phyloP scores from a whole-genome alignment of 2,888 invertebrate species.

The Cephalotes varians region DNA sequence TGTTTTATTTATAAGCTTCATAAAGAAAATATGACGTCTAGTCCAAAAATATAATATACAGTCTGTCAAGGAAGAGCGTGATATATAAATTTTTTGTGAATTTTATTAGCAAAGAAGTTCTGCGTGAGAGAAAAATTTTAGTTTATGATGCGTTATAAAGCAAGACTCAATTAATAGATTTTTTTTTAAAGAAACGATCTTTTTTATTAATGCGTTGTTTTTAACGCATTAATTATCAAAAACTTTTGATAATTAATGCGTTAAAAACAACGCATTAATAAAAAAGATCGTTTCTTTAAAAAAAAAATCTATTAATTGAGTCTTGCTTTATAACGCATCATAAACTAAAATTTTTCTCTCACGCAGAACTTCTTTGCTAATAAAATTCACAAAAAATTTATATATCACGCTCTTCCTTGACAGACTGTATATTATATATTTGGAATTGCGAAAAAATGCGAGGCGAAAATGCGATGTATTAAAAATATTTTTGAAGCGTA shows the following conservation, averaged over 20 bases:
- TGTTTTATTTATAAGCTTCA: background rate
- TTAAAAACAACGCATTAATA: too few relatives aligned
- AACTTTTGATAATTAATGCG: background rate
- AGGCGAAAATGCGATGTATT: conserved; percentile 6
- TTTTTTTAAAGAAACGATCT: background rate
- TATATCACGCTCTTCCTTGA: background rate
- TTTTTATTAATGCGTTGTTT: too few relatives aligned
- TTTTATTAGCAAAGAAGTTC: background rate
- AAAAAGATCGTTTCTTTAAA: background rate
- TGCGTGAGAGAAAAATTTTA: background rate
- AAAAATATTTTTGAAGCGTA: conserved; percentile 57
- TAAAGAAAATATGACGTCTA: background rate
- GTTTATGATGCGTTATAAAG: background rate
- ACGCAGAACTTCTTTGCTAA: background rate
- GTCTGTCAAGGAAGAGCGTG: background rate
- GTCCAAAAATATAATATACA: conserved; percentile 49
- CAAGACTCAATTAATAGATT: background rate
- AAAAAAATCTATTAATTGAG: background rate
- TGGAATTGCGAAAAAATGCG: conserved; percentile 5
- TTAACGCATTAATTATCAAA: background rate
- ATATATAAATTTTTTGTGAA: background rate
- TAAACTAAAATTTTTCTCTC: background rate
- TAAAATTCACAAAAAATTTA: background rate
- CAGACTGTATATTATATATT: conserved; percentile 45
- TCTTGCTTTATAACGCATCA: background rate